Base-by-base conservation (phyloP, 2,113 vertebrate genomes). In the Tetrax tetrax region DNA sequence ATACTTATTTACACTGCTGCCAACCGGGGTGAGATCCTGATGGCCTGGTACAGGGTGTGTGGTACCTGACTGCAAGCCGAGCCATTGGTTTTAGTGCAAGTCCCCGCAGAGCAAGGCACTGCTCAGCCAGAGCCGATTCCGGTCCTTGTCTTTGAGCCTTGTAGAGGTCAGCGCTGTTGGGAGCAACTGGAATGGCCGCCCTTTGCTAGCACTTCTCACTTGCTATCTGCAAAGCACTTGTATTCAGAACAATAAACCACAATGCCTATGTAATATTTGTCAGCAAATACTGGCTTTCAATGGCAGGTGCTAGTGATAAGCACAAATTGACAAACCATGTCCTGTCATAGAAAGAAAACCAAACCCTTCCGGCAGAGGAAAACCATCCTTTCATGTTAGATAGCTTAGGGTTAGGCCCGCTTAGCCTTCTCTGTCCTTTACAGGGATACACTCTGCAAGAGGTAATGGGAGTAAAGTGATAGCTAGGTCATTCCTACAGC, bases 41-140 rank as follows among this genome's bases (percentile, higher is more conserved):
- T 1, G 3, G 64, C 38, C 27, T 10, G 20, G 17, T 21, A 43
- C 51, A 56, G 38, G 51, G 21, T 25, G 11, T 27, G 51, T 1
- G 2, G 72, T 13, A 23, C 61, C 57, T 37, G 57, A 25, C 53
- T 71, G 61, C 28, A 23, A 79, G 65, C 77, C 64, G 59, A 90
- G 37, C 63, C 43, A 10, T 0, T 28, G 45, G 31, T 69, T 83
- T 47, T 31, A n/a, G 37, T 6, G 47, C 15, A 45, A 38, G 38
- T 9, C 64, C 77, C n/a, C 0, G 0, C 14, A 54, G 29, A 50
- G 22, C 41, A 14, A 1, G 3, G 71, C n/a, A 14, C 20, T 14
- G 60, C 56, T 48, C 14, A 10, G 21, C 21, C 6, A 3, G 13
- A 64, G 38, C 63, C 0, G 0, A 10, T 5, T 25, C 41, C 0